phyloP scores from a whole-genome alignment of 2,797 vertebrate species.

The Ataeniobius toweri region DNA sequence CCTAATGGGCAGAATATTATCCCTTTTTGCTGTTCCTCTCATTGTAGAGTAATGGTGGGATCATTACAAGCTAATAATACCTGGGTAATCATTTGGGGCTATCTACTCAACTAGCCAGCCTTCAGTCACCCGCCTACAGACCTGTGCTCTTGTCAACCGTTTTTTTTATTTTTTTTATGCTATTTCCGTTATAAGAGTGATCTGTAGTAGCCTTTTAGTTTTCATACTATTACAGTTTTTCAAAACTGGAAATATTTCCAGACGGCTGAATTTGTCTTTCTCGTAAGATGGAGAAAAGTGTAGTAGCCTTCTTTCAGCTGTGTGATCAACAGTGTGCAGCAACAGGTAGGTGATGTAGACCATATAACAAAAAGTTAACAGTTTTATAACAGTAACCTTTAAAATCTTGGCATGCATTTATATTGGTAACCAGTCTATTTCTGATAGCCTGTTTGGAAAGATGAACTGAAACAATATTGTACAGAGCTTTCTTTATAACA shows the following conservation, averaged over 20 bases:
- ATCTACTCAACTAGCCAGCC: not conserved
- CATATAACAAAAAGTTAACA: not conserved
- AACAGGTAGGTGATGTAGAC: not conserved
- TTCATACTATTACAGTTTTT: not conserved
- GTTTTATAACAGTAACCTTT: not conserved
- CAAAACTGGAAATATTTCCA: not conserved
- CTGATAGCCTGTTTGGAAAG: not conserved
- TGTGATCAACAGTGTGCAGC: not conserved
- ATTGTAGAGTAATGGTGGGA: no score
- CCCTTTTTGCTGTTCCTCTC: no score
- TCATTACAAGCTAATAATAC: no score
- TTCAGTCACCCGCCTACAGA: not conserved
- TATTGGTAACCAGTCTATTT: not conserved
- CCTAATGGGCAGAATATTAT: no score
- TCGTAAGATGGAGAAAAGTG: not conserved
- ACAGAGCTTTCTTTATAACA: not conserved
- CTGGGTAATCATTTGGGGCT: no score
- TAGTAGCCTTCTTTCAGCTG: not conserved
- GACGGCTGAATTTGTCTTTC: not conserved
- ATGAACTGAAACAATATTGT: not conserved
- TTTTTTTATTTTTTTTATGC: not conserved
- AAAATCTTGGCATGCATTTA: not conserved
- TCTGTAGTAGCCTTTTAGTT: not conserved
- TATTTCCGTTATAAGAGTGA: not conserved
- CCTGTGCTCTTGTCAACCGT: not conserved